These are phyloP conservation scores for Fundulus diaphanus DNA, from an alignment of 2,797 vertebrate genomes.

Conservation along the genomic window DNA sequence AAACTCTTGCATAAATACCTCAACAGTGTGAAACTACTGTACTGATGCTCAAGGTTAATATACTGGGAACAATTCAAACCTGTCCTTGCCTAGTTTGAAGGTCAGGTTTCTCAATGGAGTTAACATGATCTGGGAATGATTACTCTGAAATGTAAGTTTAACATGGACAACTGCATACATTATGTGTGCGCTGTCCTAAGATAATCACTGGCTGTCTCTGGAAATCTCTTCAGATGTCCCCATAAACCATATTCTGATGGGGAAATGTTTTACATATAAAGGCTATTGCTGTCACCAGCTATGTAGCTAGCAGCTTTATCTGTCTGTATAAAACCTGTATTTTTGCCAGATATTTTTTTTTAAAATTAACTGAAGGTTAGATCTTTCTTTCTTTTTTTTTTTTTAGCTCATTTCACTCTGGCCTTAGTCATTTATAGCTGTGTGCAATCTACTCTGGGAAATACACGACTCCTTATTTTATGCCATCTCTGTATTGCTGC, in stretches of 20 bases:
- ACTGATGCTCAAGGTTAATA: too few relatives aligned
- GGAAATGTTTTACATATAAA: neutral
- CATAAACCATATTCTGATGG: neutral
- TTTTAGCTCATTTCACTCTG: constrained; percentile 47
- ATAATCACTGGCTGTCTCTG: too few relatives aligned
- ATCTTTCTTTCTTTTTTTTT: constrained; percentile 39
- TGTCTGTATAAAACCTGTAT: constrained; percentile 19
- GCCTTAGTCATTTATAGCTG: constrained; percentile 45
- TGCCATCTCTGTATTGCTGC: constrained; percentile 63
- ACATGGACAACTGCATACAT: too few relatives aligned
- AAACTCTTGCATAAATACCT: too few relatives aligned
- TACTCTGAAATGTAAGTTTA: too few relatives aligned
- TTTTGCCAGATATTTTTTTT: constrained; percentile 31
- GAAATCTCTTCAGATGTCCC: too few relatives aligned
- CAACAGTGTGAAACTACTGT: too few relatives aligned
- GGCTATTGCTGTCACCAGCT: neutral
- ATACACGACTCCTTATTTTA: constrained; percentile 46
- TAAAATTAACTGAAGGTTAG: constrained; percentile 32
- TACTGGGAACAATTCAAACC: too few relatives aligned
- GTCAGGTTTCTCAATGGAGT: too few relatives aligned
- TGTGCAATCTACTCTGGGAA: constrained; percentile 40
- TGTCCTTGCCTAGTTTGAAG: too few relatives aligned
- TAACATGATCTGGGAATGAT: too few relatives aligned
- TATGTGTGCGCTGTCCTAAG: too few relatives aligned
- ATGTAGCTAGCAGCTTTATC: constrained; percentile 8